Base-by-base conservation (phyloP, 1,140 invertebrate species). In the Drosophila littoralis region DNA sequence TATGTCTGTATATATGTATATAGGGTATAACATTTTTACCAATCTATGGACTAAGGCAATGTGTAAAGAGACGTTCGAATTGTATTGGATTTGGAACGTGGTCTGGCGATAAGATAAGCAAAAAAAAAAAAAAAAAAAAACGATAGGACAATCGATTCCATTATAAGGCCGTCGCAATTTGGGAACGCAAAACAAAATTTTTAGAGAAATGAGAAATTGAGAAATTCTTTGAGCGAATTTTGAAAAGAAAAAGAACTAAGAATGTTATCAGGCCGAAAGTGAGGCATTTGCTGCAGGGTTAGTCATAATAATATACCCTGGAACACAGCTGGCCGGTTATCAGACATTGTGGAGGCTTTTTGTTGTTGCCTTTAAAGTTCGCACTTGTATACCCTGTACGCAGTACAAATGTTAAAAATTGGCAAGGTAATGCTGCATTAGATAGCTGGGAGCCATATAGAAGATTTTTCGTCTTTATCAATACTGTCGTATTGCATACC, bases 281-380 rank as follows among this genome's bases (percentile, higher is more conserved):
- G 54, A 10, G 40, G 8, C 55, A 58, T 9, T 58, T 36, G 50
- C 43, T 63, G 7, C 76, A 76, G 77, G 84, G 13, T 45, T 84
- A 83, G 81, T 83, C 81, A 83, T 80, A 84, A 58, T 69, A 6
- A 28, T 32, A 32, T 50, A 50, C 45, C 28, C 50, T 48, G 8
- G 52, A 43, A 54, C 60, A 32, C 32, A 40, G 32, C 1, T 7
- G 46, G 59, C 13, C 8, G 10, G 58, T 83, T 75, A 82, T 78
- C 75, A 69, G 48, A 45, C 6, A 45, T 17, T 43, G 35, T 28
- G 54, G 35, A 59, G 45, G n/a, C 15, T 32, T 65, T 46, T 65
- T 46, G 48, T 38, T 50, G 15, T 77, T 54, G 33, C 22, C 7
- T 2, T 78, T 46, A 43, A 15, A 32, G 1, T 46, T 60, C 38